Evolutionary conservation across 2,797 vertebrate species (phyloP).

Genomic region (Limnodromus scolopaceus): DNA sequence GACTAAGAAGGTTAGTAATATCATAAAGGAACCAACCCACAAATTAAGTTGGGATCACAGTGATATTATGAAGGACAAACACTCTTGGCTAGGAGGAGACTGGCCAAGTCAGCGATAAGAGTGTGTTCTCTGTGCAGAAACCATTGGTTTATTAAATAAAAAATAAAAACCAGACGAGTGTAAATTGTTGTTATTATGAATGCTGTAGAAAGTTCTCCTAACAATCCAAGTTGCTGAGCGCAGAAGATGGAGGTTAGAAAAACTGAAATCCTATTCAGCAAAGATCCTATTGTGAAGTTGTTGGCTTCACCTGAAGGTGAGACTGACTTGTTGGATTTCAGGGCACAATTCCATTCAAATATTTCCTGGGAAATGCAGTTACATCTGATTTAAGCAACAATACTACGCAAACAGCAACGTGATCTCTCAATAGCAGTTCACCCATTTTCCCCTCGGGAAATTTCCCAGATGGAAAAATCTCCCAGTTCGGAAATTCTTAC

Average conservation of each 20-base stretch:
- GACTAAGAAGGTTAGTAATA: not conserved
- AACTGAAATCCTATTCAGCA: not conserved
- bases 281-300: not conserved
- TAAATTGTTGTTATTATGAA: not conserved
- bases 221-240: not conserved
- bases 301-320: not conserved
- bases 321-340: not conserved
- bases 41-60: not conserved
- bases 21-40: not conserved
- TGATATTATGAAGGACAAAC: not conserved
- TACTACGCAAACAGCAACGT: not conserved
- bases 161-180: not conserved
- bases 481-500: conserved; percentile 74
- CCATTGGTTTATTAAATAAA: not conserved
- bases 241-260: not conserved
- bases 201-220: not conserved
- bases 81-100: not conserved
- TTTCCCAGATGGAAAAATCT: not conserved
- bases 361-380: not conserved
- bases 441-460: not conserved
- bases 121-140: not conserved
- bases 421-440: not conserved
- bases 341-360: not conserved
- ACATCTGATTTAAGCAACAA: not conserved
- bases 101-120: not conserved